Base-by-base conservation (phyloP, 2,888 invertebrate genomes). In the Busseola fusca region DNA sequence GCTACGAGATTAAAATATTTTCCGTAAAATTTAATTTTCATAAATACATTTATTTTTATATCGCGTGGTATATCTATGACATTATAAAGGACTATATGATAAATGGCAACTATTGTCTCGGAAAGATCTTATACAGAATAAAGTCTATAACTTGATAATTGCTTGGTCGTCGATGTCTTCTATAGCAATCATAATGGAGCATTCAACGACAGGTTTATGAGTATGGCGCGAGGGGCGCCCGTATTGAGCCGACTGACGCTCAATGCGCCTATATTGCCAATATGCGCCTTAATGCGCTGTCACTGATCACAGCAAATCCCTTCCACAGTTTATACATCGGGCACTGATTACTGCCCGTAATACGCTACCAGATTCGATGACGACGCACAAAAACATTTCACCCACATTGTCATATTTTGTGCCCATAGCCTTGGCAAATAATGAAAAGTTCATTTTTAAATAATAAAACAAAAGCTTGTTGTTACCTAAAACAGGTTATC, bases 181-280 rank as follows among this genome's bases (percentile, higher is more conserved):
- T 72, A 65, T 52, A 74, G 67, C 50, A 77, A 68, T 70, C 52
- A 73, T 77, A 78, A 77, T 70, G 70, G 63, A 77, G 74, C 60
- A 62, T 57, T 75, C 62, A 73, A 65, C 70, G 81, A 83, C 74
- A 72, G 72, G 74, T 82, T 83, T 77, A 81, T 80, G 81, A 80
- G 72, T 50, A 70, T 25, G 37, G 54, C 54, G 66, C 76, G 64
- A 72, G 67, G 70, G 74, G 79, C 48, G 70, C 12, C 63, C 63
- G 64, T 80, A 80, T 80, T 66, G 80, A 83, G 80, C 67, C 70
- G 76, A 56, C 72, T 73, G 80, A 60, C 59, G 71, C 73, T 80
- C 58, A 42, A 76, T 78, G 84, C 80, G 83, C 77, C 81, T 71
- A 73, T 83, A 83, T 80, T 76, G 83, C 64, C 81, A 81, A 81